Conservation (phyloP, 1,140 invertebrate genomes). For the Ceratina japonica region DNA sequence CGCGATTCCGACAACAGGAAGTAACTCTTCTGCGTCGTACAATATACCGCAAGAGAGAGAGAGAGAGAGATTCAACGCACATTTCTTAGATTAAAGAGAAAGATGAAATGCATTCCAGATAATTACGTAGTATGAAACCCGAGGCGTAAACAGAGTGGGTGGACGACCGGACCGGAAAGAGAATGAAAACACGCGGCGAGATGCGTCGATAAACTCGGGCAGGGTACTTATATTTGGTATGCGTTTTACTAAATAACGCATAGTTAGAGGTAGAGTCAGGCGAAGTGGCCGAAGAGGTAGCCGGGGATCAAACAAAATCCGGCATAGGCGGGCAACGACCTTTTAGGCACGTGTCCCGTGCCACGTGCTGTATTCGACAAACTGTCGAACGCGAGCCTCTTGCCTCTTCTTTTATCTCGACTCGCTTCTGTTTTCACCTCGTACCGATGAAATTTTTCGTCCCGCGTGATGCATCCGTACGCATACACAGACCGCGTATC, state of each 20-base stretch:
- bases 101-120: not conserved
- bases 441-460: slow-evolving; percentile 18
- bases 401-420: slow-evolving; percentile 18
- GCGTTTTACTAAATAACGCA: not conserved
- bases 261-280: slow-evolving; percentile 27
- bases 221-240: not conserved
- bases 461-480: no score
- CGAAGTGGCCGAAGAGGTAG: not conserved
- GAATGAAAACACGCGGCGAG: no score
- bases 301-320: slow-evolving; percentile 66
- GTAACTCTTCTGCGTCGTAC: not conserved
- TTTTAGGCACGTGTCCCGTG: slow-evolving; percentile 66
- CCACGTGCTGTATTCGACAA: slow-evolving; percentile 66
- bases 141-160: no score
- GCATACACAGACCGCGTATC: not conserved
- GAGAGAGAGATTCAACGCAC: not conserved
- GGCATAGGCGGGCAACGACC: slow-evolving; percentile 67
- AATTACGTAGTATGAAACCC: no score
- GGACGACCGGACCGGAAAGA: no score
- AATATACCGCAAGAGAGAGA: not conserved
- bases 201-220: no score
- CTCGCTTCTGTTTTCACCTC: slow-evolving; percentile 32
- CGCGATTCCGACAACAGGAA: not conserved
- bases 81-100: not conserved
- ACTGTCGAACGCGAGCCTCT: slow-evolving; percentile 52